phyloP scores from a whole-genome alignment of 2,888 invertebrate genomes.

The Oligia latruncula region DNA sequence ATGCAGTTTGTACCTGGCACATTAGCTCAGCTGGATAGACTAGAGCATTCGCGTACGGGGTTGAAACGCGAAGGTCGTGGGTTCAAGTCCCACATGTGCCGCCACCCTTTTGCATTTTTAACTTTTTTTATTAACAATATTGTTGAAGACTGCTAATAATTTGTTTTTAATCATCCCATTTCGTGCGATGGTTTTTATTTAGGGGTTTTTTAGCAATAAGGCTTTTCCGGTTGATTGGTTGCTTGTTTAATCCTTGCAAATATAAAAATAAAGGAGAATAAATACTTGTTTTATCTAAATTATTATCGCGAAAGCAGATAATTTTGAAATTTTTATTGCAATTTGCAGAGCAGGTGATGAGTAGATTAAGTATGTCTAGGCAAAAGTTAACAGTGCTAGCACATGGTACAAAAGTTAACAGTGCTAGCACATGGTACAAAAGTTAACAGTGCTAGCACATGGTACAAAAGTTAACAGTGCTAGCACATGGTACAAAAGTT shows the following conservation, averaged over 20 bases:
- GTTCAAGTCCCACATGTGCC: conserved; percentile 49
- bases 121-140: not conserved
- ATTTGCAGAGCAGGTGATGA: not conserved
- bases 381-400: too few species aligned
- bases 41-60: conserved; percentile 45
- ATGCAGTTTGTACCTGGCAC: conserved; percentile 24
- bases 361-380: not conserved
- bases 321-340: not conserved
- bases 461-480: too few species aligned
- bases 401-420: too few species aligned
- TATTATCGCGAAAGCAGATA: too few species aligned
- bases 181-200: not conserved
- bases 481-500: not conserved
- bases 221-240: not conserved
- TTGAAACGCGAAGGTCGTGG: conserved; percentile 46
- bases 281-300: not conserved
- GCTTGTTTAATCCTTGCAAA: too few species aligned
- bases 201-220: not conserved
- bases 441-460: too few species aligned
- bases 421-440: not conserved
- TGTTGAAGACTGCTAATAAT: not conserved
- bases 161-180: not conserved
- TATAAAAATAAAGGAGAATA: not conserved
- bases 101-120: conserved; percentile 16
- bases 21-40: conserved; percentile 49